Percentiles rank a stretch among this genome's conserved stretches.
phyloP scores from a whole-genome alignment of 2,888 invertebrate genomes.

The Melanostoma mellinum region DNA sequence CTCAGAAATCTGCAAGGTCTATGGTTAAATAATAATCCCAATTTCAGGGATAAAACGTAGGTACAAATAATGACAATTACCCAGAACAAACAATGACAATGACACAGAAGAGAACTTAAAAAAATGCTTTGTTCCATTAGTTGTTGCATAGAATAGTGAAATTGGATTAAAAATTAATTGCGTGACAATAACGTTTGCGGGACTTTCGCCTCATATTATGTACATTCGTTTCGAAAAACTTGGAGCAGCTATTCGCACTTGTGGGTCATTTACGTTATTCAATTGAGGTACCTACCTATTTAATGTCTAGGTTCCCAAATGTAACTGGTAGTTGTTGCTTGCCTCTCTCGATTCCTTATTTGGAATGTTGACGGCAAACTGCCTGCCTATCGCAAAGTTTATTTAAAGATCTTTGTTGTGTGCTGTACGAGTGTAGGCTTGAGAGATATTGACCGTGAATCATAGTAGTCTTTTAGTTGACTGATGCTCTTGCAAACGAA shows the following conservation, averaged over 20 bases:
- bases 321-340: slow-evolving; percentile 46
- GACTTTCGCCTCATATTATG: slow-evolving; percentile 42
- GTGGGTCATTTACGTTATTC: slow-evolving; percentile 53
- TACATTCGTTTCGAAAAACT: slow-evolving; percentile 33
- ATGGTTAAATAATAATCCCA: slow-evolving; percentile 32
- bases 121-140: slow-evolving; percentile 45
- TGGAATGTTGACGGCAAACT: slow-evolving; percentile 66
- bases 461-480: slow-evolving; percentile 41
- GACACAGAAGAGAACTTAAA: slow-evolving; percentile 24
- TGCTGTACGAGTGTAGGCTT: slow-evolving; percentile 31
- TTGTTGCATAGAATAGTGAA: slow-evolving; percentile 20
- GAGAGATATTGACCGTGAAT: slow-evolving; percentile 70
- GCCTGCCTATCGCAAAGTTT: slow-evolving; percentile 48
- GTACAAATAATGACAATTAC: slow-evolving; percentile 11
- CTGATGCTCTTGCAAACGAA: slow-evolving; percentile 25
- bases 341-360: slow-evolving; percentile 58
- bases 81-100: slow-evolving; percentile 4
- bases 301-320: slow-evolving; percentile 32
- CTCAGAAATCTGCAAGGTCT: slow-evolving; percentile 25
- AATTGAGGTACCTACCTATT: slow-evolving; percentile 10
- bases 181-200: slow-evolving; percentile 53
- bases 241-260: slow-evolving; percentile 34
- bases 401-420: slow-evolving; percentile 58
- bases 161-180: slow-evolving; percentile 63
- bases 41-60: slow-evolving; percentile 28